Percentiles rank a stretch among this genome's conserved stretches.
phyloP scores from a whole-genome alignment of 2,113 vertebrate genomes.

The Brachypteracias leptosomus region DNA sequence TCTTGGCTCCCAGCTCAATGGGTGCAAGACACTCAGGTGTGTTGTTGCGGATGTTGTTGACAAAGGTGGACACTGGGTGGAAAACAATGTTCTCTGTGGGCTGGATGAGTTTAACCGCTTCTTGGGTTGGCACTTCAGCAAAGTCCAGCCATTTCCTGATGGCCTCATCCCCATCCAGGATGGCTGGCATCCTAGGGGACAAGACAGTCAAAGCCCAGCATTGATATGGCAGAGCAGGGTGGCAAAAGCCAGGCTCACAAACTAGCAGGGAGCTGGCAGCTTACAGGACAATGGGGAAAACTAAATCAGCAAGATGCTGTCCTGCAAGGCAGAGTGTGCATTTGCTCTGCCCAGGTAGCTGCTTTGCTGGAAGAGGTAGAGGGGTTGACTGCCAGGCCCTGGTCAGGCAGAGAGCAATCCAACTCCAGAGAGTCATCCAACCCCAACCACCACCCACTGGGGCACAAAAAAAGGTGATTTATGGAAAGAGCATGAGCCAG shows the following conservation, averaged over 20 bases:
- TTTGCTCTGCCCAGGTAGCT: background rate
- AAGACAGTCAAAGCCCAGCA: background rate
- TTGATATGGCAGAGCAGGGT: fast-evolving
- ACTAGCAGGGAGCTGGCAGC: background rate
- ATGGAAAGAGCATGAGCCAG: background rate
- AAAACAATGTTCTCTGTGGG: slow-evolving; percentile 83
- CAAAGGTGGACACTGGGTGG: slow-evolving; percentile 88
- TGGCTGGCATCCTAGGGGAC: slow-evolving; percentile 89
- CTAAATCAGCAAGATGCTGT: background rate
- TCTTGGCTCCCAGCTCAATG: slow-evolving; percentile 72
- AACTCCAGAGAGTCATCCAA: background rate
- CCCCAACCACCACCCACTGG: background rate
- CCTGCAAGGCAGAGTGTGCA: fast-evolving
- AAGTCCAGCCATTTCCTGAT: slow-evolving; percentile 91
- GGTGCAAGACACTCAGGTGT: slow-evolving; percentile 83
- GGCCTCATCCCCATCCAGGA: slow-evolving; percentile 91
- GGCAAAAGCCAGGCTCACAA: background rate
- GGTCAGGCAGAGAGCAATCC: background rate
- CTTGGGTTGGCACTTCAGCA: slow-evolving; percentile 83
- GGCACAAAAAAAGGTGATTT: background rate
- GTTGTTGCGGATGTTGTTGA: slow-evolving; percentile 89
- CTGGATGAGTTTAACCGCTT: slow-evolving; percentile 87
- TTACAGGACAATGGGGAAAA: background rate
- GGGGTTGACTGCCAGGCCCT: background rate
- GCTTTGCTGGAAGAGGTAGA: background rate